Percentiles rank a stretch among this genome's conserved stretches.
phyloP scores from a whole-genome alignment of 1,140 invertebrate species.

The Rhizoglyphus robini region DNA sequence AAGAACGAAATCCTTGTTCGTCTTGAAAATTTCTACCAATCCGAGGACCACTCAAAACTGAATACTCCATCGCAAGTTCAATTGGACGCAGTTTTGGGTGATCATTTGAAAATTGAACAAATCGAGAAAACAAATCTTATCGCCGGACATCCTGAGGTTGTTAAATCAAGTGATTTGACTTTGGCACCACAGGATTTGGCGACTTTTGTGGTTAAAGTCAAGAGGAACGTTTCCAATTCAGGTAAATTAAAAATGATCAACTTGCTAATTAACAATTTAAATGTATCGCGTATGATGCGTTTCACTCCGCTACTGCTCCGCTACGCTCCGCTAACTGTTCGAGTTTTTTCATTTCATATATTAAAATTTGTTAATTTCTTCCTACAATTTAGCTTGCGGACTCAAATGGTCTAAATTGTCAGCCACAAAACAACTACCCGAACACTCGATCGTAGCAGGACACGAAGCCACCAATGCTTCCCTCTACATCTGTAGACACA shows the following conservation, averaged over 20 bases:
- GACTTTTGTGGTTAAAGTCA: not conserved
- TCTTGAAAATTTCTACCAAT: constrained; percentile 58
- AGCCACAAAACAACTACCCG: not conserved
- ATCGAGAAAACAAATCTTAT: constrained; percentile 1
- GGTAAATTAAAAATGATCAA: too few species aligned
- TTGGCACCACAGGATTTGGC: not conserved
- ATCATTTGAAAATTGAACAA: not conserved
- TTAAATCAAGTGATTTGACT: not conserved
- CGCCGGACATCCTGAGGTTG: not conserved
- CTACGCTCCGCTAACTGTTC: too few species aligned
- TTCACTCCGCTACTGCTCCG: too few species aligned
- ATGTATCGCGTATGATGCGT: too few species aligned
- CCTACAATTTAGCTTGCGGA: not conserved
- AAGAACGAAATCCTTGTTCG: constrained; percentile 52
- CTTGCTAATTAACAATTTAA: too few species aligned
- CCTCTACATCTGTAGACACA: constrained; percentile 13
- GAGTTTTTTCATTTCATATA: too few species aligned
- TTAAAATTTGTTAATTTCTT: too few species aligned
- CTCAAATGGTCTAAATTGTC: not conserved
- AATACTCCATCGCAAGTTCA: not conserved
- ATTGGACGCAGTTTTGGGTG: not conserved
- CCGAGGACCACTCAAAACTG: not conserved
- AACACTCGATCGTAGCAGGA: not conserved
- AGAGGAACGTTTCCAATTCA: not conserved
- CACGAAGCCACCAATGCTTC: not conserved